Conservation (phyloP, 1,140 invertebrate genomes). For the Drosophila pectinifera region DNA sequence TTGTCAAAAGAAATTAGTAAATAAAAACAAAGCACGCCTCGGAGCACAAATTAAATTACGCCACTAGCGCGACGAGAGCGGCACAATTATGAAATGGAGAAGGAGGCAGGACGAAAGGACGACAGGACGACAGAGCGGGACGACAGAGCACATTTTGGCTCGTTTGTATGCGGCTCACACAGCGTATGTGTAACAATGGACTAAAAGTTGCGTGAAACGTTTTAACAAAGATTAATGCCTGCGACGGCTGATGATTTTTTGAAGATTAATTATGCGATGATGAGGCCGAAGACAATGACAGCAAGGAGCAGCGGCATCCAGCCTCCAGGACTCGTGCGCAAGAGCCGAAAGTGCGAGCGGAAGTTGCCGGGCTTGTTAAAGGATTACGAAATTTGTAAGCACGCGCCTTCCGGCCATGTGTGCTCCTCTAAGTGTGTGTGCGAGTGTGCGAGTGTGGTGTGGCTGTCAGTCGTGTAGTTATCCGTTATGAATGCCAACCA, state of each 20-base stretch:
- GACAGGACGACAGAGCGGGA: not conserved
- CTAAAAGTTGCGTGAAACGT: constrained; percentile 83
- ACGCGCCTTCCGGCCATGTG: constrained; percentile 53
- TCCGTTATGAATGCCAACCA: constrained; percentile 60
- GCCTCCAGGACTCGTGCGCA: constrained; percentile 46
- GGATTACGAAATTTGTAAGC: constrained; percentile 84
- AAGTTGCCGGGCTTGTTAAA: constrained; percentile 76
- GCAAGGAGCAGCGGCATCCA: constrained; percentile 18
- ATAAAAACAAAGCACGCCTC: constrained; percentile 77
- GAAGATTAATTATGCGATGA: constrained; percentile 85
- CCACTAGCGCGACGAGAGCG: constrained; percentile 23
- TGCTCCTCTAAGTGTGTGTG: constrained; percentile 2
- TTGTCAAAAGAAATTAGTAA: constrained; percentile 74
- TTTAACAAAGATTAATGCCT: constrained; percentile 84
- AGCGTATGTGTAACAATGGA: constrained; percentile 80
- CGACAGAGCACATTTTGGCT: constrained; percentile 29
- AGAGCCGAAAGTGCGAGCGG: constrained; percentile 51
- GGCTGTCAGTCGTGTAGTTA: constrained; percentile 52
- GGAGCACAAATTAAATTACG: constrained; percentile 72
- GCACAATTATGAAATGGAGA: constrained; percentile 68
- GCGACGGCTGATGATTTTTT: constrained; percentile 84
- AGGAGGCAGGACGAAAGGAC: constrained; percentile 5
- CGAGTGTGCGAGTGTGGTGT: constrained; percentile 9
- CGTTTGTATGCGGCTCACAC: constrained; percentile 73
- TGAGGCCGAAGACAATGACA: constrained; percentile 82